Conservation (phyloP, 2,797 vertebrate species). For the Halcyon badia region DNA sequence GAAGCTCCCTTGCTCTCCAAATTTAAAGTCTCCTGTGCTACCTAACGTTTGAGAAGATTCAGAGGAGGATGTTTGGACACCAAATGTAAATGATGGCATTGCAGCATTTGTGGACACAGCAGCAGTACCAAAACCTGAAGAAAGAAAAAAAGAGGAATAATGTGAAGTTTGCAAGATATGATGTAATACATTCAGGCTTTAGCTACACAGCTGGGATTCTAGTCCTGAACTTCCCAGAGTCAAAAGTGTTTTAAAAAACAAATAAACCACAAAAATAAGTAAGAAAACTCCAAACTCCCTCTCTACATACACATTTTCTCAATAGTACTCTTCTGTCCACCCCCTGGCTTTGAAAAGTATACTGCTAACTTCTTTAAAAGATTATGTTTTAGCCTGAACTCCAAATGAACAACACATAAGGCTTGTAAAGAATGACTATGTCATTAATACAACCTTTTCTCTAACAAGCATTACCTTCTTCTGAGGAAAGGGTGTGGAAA, state of each 20-base stretch:
- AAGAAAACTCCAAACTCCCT: not conserved
- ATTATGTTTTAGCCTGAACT: not conserved
- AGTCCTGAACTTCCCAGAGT: not conserved
- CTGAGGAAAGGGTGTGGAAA: not conserved
- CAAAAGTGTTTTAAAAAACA: not conserved
- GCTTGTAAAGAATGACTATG: not conserved
- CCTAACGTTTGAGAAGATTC: conserved; percentile 73
- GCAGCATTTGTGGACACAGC: conserved; percentile 65
- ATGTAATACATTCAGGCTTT: not conserved
- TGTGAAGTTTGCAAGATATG: not conserved
- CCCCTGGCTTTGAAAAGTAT: not conserved
- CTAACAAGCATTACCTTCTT: not conserved
- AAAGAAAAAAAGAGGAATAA: conserved; percentile 19
- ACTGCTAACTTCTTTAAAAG: not conserved
- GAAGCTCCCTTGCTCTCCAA: conserved; percentile 84
- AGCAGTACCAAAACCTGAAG: conserved; percentile 80
- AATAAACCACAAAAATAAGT: too few species aligned
- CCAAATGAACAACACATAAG: not conserved
- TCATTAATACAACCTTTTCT: not conserved
- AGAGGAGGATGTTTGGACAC: conserved; percentile 76
- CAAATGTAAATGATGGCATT: conserved; percentile 81
- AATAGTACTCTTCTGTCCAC: not conserved
- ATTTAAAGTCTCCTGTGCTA: conserved; percentile 86
- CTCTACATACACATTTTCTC: not conserved
- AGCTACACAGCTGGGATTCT: not conserved